Base-by-base conservation (phyloP, 92 coral and sea anemone species). In the Actinostola sp. region DNA sequence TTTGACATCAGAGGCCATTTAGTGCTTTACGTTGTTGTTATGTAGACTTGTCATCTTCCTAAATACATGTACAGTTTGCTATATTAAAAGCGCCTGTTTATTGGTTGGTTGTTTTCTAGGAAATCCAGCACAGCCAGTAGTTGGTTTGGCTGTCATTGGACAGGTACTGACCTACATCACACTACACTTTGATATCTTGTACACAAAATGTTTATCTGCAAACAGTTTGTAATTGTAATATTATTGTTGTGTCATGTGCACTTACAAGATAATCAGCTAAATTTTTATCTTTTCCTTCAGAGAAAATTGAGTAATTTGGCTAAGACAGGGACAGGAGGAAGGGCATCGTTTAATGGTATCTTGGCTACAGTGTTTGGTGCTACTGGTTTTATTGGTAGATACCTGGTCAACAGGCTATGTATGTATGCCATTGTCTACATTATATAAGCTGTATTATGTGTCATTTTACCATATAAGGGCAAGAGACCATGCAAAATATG, bases 341-440 rank as follows among this genome's bases (percentile, higher is more conserved):
- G 98, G 31, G 92, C 98, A 42, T 91, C 98, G 0, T 94, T 88
- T 56, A 94, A 84, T 83, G 98, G 98, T 17, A 95, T 94, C 6
- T 89, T 87, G 17, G 98, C 98, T 8, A 94, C 98, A 42, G 98
- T 94, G 44, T 94, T 94, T 83, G 98, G 97, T 29, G 85, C 95
- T 1, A 94, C 98, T 76, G 98, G 97, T 1, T 94, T 94, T 66
- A 73, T 94, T 9, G 98, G 98, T 32, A 80, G 95, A 94, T 94
- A 94, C 84, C 86, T 94, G 16, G 83, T 91, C 67, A 94, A 94
- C 65, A 84, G 98, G 78, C 74, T 94, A 15, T 91, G 98, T 94
- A 75, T 70, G 78, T 53, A 72, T 8, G 66, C 4, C 8, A n/a
- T n/a, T n/a, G n/a, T n/a, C n/a, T n/a, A n/a, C n/a, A n/a, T n/a